Conservation (phyloP, 2,113 vertebrate species). For the Mungos mungo region DNA sequence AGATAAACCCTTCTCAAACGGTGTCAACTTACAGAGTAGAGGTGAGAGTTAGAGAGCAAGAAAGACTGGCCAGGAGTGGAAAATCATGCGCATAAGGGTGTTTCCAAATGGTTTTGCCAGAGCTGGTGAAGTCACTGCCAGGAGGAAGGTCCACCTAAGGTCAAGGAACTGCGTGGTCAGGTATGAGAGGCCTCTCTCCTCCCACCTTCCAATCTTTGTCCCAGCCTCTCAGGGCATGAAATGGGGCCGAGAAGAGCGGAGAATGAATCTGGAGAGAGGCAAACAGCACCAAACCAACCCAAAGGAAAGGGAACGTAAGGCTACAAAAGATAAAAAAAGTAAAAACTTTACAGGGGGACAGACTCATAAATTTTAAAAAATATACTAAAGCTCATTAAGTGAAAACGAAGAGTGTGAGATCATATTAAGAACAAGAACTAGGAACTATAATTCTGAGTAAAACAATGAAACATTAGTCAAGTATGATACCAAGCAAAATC, state of each 20-base stretch:
- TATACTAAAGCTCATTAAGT: not conserved
- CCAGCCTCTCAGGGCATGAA: not conserved
- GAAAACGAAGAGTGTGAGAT: not conserved
- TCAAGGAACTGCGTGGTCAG: accelerated
- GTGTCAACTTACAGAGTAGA: not conserved
- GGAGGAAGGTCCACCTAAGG: too few relatives aligned
- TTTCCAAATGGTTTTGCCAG: not conserved
- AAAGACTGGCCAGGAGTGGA: not conserved
- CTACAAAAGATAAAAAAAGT: not conserved
- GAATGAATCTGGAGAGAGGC: not conserved
- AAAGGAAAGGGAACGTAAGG: not conserved
- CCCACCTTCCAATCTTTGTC: too few relatives aligned
- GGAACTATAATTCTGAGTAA: not conserved
- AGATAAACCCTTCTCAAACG: not conserved
- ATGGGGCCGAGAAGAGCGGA: not conserved
- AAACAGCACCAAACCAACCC: not conserved
- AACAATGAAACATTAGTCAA: not conserved
- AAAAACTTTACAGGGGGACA: not conserved
- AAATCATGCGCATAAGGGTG: not conserved
- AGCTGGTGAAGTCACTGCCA: not conserved
- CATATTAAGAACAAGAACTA: not conserved
- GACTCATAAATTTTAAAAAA: not conserved
- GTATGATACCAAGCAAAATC: not conserved
- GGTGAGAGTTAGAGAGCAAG: not conserved
- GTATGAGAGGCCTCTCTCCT: too few relatives aligned